Percentiles rank a stretch among this genome's conserved stretches.
Conservation (phyloP, 2,797 vertebrate species). For the Buphagus erythrorhynchus region DNA sequence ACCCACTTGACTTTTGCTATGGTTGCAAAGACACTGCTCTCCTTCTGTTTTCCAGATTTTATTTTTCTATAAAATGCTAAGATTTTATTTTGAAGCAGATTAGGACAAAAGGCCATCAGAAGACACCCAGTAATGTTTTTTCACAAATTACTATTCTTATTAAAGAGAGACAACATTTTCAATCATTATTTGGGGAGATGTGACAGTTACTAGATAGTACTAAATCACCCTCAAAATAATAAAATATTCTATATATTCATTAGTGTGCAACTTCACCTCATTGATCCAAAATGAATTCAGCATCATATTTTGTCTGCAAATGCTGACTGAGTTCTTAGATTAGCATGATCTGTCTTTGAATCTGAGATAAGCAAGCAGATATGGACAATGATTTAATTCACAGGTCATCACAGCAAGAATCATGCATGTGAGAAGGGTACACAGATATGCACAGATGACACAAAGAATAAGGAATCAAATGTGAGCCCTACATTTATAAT, state of each 20-base stretch:
- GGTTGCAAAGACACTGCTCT: not conserved
- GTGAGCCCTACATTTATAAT: not conserved
- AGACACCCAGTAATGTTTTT: not conserved
- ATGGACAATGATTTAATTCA: not conserved
- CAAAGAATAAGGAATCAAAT: not conserved
- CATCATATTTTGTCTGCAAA: not conserved
- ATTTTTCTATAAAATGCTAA: not conserved
- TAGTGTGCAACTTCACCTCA: not conserved
- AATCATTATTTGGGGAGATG: not conserved
- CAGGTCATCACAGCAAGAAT: not conserved
- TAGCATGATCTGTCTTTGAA: not conserved
- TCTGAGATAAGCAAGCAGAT: not conserved
- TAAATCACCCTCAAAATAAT: not conserved
- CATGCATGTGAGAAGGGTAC: not conserved
- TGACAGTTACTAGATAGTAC: not conserved
- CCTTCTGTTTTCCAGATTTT: not conserved
- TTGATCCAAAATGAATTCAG: not conserved
- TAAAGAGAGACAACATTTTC: not conserved
- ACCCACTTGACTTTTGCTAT: not conserved
- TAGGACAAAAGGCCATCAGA: not conserved
- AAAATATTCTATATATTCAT: not conserved
- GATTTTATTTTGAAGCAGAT: not conserved
- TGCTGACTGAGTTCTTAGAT: not conserved
- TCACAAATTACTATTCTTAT: not conserved
- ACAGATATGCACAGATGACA: not conserved